Base-by-base conservation (phyloP, 1,140 invertebrate genomes). In the Zaprionus gabonicus region DNA sequence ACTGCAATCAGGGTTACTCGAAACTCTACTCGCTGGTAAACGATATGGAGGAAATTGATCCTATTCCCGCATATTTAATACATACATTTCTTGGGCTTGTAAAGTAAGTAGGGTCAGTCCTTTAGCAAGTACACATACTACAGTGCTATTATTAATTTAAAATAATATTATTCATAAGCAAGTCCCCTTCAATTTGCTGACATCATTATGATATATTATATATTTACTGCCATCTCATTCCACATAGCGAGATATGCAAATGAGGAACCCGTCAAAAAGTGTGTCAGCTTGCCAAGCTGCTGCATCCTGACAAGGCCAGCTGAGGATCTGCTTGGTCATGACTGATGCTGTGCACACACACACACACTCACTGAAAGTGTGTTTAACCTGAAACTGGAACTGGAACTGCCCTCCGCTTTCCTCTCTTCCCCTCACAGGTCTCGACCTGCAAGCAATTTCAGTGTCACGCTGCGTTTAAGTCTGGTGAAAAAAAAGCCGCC, bases 271-370 rank as follows among this genome's bases (percentile, higher is more conserved):
- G n/a, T 49, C 53, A 27, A 68, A 65, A 86, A 85, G 76, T 82
- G 56, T 82, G 82, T 87, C 80, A 87, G 59, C 66, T 56, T 34
- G 34, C 56, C n/a, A 78, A 81, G 78, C 63, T 55, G 78, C 63
- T 55, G 56, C 72, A 75, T 87, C 69, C 65, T 69, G 34, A 12
- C 78, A 88, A 90, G 84, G 84, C 56, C 84, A 72, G 58, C 49
- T 28, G 73, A 80, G 66, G 70, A 64, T 57, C n/a, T 63, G 36
- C 68, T 44, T 63, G 49, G 57, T 62, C 60, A 70, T 58, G 28
- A 55, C 55, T 41, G 41, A 38, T 46, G 41, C n/a, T 46, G 9
- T 9, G 31, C n/a, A 46, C 2, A 17, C 41, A 15, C 41, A 55
- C 46, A 34, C 31, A 34, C 31, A 10, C 9, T 10, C 31, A 34